Conservation (phyloP, 2,113 vertebrate genomes). For the Anas platyrhynchos region DNA sequence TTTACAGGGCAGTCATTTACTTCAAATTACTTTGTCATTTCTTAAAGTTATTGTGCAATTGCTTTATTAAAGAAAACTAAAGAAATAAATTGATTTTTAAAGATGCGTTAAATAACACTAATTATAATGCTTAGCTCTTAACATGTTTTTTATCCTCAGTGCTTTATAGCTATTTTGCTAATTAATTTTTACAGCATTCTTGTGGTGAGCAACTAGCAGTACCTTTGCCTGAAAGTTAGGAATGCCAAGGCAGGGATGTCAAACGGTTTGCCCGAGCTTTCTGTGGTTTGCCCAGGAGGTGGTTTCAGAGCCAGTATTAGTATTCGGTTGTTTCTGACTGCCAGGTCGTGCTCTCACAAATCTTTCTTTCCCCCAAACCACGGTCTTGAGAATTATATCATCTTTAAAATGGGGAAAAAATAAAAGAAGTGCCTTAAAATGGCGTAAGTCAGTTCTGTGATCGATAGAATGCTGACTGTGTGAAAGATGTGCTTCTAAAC, state of each 20-base stretch:
- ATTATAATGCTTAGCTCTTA: slow-evolving; percentile 56
- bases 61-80: slow-evolving; percentile 34
- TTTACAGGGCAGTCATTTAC: slow-evolving; percentile 60
- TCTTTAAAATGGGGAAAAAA: background rate
- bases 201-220: background rate
- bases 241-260: background rate
- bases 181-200: slow-evolving; percentile 39
- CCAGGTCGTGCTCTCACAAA: background rate
- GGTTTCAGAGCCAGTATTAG: background rate
- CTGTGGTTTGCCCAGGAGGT: background rate
- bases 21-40: slow-evolving; percentile 59
- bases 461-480: background rate
- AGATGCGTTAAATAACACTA: slow-evolving; percentile 56
- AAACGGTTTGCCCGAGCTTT: background rate
- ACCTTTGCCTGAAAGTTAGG: slow-evolving; percentile 9
- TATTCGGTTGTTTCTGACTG: background rate
- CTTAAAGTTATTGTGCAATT: slow-evolving; percentile 56
- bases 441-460: background rate
- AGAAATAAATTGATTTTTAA: slow-evolving; percentile 50
- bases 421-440: background rate
- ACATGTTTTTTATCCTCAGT: background rate
- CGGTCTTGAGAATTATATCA: background rate
- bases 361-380: background rate
- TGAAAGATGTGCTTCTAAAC: background rate
- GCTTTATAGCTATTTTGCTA: slow-evolving; percentile 8